Conservation (phyloP, 2,888 invertebrate species). For the Beris morrisii region DNA sequence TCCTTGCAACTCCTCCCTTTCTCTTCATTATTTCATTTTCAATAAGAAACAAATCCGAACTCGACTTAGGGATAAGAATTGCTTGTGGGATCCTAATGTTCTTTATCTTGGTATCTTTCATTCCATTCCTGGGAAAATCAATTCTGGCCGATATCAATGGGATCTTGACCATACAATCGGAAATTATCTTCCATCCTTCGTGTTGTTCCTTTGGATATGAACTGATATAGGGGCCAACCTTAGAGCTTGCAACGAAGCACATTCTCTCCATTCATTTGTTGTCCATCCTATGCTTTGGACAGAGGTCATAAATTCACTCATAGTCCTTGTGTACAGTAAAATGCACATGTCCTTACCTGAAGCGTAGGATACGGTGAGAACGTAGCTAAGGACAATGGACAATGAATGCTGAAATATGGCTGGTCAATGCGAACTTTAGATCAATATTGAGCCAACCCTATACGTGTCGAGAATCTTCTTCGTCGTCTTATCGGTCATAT, state of each 20-base stretch:
- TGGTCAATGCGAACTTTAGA: constrained; percentile 19
- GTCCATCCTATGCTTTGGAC: constrained; percentile 18
- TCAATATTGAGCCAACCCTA: constrained; percentile 13
- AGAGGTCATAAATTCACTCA: constrained; percentile 18
- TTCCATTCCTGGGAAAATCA: constrained; percentile 8
- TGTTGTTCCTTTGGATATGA: constrained; percentile 1
- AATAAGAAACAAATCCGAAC: constrained; percentile 20
- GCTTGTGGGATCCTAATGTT: constrained; percentile 18
- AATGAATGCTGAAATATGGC: constrained; percentile 17
- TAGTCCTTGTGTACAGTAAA: no score
- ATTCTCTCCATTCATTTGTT: constrained; percentile 15
- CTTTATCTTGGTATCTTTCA: constrained; percentile 5
- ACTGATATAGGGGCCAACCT: not conserved
- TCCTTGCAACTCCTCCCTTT: not conserved
- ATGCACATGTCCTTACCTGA: not conserved
- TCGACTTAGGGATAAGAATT: constrained; percentile 23
- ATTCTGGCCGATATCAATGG: constrained; percentile 24
- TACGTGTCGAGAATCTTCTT: constrained; percentile 18
- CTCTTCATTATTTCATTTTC: constrained; percentile 6
- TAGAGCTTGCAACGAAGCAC: constrained; percentile 22
- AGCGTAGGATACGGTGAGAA: constrained; percentile 11
- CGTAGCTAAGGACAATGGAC: constrained; percentile 6
- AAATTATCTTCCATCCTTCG: constrained; percentile 20
- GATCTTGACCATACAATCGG: constrained; percentile 16
- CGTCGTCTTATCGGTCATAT: constrained; percentile 10